A percentile compares a stretch with the other conserved stretches of the same genome.
Conservation (phyloP, 2,888 invertebrate species). For the Parelbella ahira region DNA sequence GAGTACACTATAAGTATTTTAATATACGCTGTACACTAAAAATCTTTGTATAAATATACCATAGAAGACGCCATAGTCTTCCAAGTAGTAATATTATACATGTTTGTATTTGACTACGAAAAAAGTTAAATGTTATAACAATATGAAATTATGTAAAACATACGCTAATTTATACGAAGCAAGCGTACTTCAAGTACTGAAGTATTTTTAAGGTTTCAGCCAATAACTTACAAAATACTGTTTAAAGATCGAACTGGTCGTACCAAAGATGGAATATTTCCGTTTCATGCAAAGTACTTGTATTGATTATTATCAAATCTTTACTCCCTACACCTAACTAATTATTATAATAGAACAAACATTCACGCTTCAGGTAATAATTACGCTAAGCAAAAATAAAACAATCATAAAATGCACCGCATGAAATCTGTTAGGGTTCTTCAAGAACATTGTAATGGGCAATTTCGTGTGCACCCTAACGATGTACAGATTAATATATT, state of each 20-base stretch:
- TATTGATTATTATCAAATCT: slow-evolving; percentile 17
- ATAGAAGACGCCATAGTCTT: too few relatives aligned
- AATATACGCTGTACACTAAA: too few relatives aligned
- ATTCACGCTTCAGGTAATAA: slow-evolving; percentile 1
- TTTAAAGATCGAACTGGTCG: not conserved
- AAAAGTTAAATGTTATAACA: too few relatives aligned
- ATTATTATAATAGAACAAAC: not conserved
- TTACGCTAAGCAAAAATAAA: slow-evolving; percentile 2
- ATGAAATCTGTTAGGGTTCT: slow-evolving; percentile 1
- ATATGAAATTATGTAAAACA: too few relatives aligned
- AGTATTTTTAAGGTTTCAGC: too few relatives aligned
- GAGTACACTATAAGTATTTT: too few relatives aligned
- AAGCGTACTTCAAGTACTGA: too few relatives aligned
- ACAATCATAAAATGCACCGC: slow-evolving; percentile 7
- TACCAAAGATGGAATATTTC: not conserved
- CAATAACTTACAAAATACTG: too few relatives aligned
- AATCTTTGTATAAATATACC: too few relatives aligned
- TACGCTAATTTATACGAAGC: too few relatives aligned
- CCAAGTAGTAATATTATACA: too few relatives aligned
- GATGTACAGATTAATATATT: not conserved
- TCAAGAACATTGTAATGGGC: slow-evolving; percentile 1
- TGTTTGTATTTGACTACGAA: too few relatives aligned
- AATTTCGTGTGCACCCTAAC: not conserved
- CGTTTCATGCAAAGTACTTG: not conserved
- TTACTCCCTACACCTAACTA: slow-evolving; percentile 12